phyloP scores from a whole-genome alignment of 2,113 vertebrate species.

The Pedionomus torquatus region DNA sequence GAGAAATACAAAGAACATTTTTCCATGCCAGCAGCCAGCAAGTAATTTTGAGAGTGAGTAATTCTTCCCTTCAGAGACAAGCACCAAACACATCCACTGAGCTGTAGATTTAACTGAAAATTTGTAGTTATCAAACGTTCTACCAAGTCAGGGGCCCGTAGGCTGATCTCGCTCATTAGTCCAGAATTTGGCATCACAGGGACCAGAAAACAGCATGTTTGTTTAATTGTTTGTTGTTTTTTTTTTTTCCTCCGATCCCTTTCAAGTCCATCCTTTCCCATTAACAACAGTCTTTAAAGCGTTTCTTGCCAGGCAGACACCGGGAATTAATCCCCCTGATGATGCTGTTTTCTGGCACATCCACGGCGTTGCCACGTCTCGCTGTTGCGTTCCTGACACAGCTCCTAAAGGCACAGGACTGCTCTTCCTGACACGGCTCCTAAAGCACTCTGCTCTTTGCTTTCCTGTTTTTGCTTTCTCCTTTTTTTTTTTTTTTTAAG shows the following conservation, averaged over 20 bases:
- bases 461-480: background rate
- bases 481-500: background rate
- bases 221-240: background rate
- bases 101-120: background rate
- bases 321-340: background rate
- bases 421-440: background rate
- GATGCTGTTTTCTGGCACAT: background rate
- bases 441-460: background rate
- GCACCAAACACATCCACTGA: background rate
- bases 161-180: constrained; percentile 2
- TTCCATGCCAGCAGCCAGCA: constrained; percentile 30
- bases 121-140: background rate
- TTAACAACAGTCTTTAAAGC: background rate
- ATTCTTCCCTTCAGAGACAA: constrained; percentile 29
- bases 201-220: background rate
- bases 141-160: background rate
- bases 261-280: background rate
- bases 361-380: background rate
- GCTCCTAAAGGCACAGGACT: background rate
- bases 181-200: background rate
- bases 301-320: background rate
- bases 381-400: rapidly evolving
- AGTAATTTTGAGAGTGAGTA: constrained; percentile 27
- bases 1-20: constrained; percentile 14
- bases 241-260: background rate